A percentile compares a stretch with the other conserved stretches of the same genome.
phyloP scores from a whole-genome alignment of 2,888 invertebrate genomes.

The Ichneumon xanthorius region DNA sequence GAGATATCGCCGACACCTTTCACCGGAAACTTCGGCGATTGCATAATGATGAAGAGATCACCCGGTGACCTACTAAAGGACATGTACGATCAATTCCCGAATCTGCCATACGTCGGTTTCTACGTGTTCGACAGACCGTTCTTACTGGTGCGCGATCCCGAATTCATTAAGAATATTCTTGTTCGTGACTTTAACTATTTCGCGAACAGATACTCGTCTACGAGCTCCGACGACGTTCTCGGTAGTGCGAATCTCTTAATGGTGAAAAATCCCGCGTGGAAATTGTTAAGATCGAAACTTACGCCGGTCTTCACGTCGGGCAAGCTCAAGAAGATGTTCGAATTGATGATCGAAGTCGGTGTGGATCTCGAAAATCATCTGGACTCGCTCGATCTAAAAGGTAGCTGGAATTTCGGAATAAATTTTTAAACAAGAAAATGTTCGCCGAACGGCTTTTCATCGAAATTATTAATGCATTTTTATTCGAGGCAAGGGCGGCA shows the following conservation, averaged over 20 bases:
- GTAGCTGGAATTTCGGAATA: constrained; percentile 60
- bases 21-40: constrained; percentile 83
- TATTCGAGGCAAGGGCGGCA: constrained; percentile 68
- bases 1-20: constrained; percentile 82
- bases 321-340: constrained; percentile 78
- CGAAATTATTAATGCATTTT: not conserved
- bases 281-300: constrained; percentile 83
- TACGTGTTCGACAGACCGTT: constrained; percentile 84
- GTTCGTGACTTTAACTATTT: constrained; percentile 85
- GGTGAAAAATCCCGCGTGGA: constrained; percentile 85
- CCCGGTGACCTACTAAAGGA: constrained; percentile 81
- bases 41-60: constrained; percentile 77
- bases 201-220: constrained; percentile 78
- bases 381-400: constrained; percentile 68
- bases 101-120: constrained; percentile 81
- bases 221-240: constrained; percentile 82
- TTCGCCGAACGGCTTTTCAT: not conserved
- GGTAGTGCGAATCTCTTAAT: constrained; percentile 84
- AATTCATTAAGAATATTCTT: constrained; percentile 84
- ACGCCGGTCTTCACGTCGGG: constrained; percentile 85
- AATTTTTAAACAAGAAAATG: not conserved
- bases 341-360: constrained; percentile 74
- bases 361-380: constrained; percentile 73
- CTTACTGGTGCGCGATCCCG: constrained; percentile 84
- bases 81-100: constrained; percentile 80